Evolutionary conservation across 2,797 vertebrate species (phyloP), one percentile per base, ranked within the genome.

Genomic region (Esox lucius): DNA sequence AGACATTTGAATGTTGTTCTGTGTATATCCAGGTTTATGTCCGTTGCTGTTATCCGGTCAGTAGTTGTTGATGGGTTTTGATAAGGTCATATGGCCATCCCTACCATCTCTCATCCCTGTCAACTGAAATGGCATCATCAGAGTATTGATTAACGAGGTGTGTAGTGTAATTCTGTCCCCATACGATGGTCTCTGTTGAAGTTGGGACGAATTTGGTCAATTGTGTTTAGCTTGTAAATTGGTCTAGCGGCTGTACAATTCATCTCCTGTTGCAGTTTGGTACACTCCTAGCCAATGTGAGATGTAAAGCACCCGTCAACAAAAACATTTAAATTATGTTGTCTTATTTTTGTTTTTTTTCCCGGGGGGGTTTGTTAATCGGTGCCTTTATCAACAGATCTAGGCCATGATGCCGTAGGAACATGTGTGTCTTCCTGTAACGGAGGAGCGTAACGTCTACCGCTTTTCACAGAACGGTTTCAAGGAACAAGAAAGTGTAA

Each of bases 321-420:
- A 39, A 39, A 39, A 39, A 8, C 35, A 39, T 39, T 39, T 5
- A 39, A 39, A 39, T 3, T 39, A 8, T 39, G 39, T 74, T 78
- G 5, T 16, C 15, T 31, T 85, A 22, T 19, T n/a, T 56, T 53
- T 56, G 51, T 84, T 89, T 87, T 88, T 87, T 88, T 1, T 31
- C 3, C 1, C 1, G 35, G 7, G 35, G 33, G 87, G 88, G 87
- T 92, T 89, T 90, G 87, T 90, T 92, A 87, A 90, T 89, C 84
- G 82, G 86, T 35, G 70, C 79, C 83, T 89, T 83, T 80, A 88
- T 90, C 87, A 90, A 80, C 87, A 88, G 86, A 91, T 88, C 85
- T 86, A 76, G 85, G 70, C 86, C 89, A 87, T 75, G 2, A 28
- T 15, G 28, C 61, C 5, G 24, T 17, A 13, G n/a, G 59, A 11